A percentile compares a stretch with the other conserved stretches of the same genome.
Evolutionary conservation across 2,797 vertebrate species (phyloP).

Genomic region (Amazona ochrocephala): DNA sequence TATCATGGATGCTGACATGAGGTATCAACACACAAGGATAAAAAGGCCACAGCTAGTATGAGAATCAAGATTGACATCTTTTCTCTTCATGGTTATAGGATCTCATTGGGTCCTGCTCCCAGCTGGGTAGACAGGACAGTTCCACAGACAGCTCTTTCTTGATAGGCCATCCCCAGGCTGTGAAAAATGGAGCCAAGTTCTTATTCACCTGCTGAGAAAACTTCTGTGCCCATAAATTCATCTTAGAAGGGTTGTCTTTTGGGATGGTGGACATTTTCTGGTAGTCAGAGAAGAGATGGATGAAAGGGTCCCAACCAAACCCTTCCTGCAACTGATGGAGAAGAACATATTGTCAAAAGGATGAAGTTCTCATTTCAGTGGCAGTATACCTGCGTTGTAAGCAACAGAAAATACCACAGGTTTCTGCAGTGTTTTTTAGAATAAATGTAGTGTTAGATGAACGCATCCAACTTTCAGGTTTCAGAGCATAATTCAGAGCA

Average conservation of each 20-base stretch:
- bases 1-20: not conserved
- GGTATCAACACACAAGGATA: not conserved
- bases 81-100: not conserved
- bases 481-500: not conserved
- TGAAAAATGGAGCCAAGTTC: slow-evolving; percentile 77
- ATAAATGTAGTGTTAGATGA: not conserved
- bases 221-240: slow-evolving; percentile 76
- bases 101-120: slow-evolving; percentile 72
- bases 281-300: slow-evolving; percentile 73
- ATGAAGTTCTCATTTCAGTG: not conserved
- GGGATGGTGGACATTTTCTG: slow-evolving; percentile 57
- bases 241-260: slow-evolving; percentile 63
- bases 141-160: slow-evolving; percentile 40
- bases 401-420: not conserved
- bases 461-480: not conserved
- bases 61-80: not conserved
- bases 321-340: slow-evolving; percentile 76
- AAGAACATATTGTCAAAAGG: not conserved
- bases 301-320: slow-evolving; percentile 80
- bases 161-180: slow-evolving; percentile 78
- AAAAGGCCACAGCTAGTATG: not conserved
- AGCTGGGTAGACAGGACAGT: slow-evolving; percentile 63
- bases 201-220: slow-evolving; percentile 75
- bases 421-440: not conserved
- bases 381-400: not conserved